A percentile compares a stretch with the other conserved stretches of the same genome.
Conservation (phyloP, 2,888 invertebrate genomes). For the Caenorhabditis afra region DNA sequence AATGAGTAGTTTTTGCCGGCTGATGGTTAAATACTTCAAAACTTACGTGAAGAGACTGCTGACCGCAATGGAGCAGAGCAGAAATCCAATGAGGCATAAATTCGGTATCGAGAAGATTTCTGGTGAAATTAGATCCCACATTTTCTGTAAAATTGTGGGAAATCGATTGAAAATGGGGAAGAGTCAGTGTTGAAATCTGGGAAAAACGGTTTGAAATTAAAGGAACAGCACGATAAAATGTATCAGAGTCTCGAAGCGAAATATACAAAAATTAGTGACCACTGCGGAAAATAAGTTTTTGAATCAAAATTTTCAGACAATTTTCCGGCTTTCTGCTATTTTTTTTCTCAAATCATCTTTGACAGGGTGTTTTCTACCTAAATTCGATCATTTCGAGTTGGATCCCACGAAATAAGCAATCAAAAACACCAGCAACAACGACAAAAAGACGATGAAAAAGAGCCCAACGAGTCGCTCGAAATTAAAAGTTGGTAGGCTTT, state of each 20-base stretch:
- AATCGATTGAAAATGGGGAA: background rate
- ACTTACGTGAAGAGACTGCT: constrained; percentile 48
- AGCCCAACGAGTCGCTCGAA: no score
- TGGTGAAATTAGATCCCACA: constrained; percentile 32
- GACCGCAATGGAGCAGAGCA: constrained; percentile 26
- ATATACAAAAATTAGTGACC: background rate
- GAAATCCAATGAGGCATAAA: constrained; percentile 32
- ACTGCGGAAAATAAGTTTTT: background rate
- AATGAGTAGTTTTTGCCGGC: constrained; percentile 5
- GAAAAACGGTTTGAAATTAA: constrained; percentile 6
- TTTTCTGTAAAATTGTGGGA: background rate
- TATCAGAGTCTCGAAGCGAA: background rate
- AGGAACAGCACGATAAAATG: background rate
- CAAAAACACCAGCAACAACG: no score
- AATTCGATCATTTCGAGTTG: no score
- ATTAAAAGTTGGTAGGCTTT: no score
- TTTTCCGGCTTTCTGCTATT: no score
- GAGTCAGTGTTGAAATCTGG: background rate
- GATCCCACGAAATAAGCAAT: no score
- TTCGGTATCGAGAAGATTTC: constrained; percentile 40
- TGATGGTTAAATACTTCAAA: background rate
- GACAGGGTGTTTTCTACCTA: no score
- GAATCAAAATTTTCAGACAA: no score
- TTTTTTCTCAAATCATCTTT: no score
- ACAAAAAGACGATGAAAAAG: no score